Conservation (phyloP, 1,140 invertebrate species). For the Fopius arisanus region DNA sequence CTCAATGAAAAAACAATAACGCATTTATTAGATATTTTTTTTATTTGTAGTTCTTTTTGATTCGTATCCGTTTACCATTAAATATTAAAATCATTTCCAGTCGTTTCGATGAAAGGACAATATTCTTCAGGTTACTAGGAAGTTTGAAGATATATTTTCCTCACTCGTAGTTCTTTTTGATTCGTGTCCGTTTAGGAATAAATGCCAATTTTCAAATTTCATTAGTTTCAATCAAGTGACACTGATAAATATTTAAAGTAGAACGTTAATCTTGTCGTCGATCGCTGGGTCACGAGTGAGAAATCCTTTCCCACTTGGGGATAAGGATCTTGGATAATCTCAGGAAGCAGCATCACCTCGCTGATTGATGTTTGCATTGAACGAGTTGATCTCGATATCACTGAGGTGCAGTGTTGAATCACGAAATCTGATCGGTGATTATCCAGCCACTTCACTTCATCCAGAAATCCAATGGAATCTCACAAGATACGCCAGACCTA, state of each 20-base stretch:
- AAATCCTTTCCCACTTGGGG: background rate
- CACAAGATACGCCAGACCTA: background rate
- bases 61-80: no score
- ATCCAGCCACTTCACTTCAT: background rate
- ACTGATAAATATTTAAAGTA: background rate
- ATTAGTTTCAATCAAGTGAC: background rate
- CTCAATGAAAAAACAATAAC: no score
- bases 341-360: background rate
- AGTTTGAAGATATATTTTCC: no score
- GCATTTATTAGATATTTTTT: no score
- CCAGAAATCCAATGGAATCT: background rate
- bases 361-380: background rate
- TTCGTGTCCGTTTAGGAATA: no score
- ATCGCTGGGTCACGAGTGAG: background rate
- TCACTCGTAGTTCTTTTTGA: no score
- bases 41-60: no score
- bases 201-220: no score
- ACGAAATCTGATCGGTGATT: background rate
- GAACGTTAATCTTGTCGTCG: background rate
- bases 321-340: background rate
- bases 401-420: background rate
- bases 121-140: no score
- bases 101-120: background rate
- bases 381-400: background rate
- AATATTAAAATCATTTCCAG: no score